A percentile compares a stretch with the other conserved stretches of the same genome.
phyloP scores from a whole-genome alignment of 2,113 vertebrate genomes.

The Patagioenas fasciata region DNA sequence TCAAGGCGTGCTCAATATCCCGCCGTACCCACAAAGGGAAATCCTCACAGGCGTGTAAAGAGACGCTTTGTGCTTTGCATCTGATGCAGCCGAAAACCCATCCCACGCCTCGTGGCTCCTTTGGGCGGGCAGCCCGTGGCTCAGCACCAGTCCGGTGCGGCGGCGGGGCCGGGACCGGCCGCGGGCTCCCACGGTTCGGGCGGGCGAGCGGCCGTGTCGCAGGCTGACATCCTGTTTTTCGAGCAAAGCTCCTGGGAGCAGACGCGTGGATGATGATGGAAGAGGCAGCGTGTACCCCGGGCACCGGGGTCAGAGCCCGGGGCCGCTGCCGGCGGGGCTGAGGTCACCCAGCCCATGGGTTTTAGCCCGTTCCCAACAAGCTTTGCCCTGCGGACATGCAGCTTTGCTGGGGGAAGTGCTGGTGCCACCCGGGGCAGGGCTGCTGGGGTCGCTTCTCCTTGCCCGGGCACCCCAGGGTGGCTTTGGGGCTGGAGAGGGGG shows the following conservation, averaged over 20 bases:
- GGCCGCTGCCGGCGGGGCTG: neutral
- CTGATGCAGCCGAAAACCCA: rapidly evolving
- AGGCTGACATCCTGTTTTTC: neutral
- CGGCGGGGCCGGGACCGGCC: neutral
- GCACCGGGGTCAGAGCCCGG: neutral
- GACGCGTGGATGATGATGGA: neutral
- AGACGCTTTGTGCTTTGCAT: neutral
- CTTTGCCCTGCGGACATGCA: rapidly evolving
- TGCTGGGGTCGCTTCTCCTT: neutral
- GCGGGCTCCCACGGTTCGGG: rapidly evolving
- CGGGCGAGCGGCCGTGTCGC: neutral
- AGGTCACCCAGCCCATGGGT: neutral
- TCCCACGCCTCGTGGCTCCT: rapidly evolving
- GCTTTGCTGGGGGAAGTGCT: neutral
- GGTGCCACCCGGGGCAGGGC: neutral
- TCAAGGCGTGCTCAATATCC: rapidly evolving
- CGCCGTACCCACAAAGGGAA: rapidly evolving
- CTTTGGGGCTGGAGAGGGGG: neutral
- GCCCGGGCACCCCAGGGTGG: rapidly evolving
- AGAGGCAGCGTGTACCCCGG: neutral
- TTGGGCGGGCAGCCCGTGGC: no score
- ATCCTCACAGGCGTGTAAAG: rapidly evolving
- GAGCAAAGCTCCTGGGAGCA: neutral
- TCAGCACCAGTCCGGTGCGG: no score
- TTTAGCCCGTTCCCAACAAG: neutral